Evolutionary conservation across 2,888 invertebrate genomes (phyloP).

Genomic region (Troglohyphantes excavatus): DNA sequence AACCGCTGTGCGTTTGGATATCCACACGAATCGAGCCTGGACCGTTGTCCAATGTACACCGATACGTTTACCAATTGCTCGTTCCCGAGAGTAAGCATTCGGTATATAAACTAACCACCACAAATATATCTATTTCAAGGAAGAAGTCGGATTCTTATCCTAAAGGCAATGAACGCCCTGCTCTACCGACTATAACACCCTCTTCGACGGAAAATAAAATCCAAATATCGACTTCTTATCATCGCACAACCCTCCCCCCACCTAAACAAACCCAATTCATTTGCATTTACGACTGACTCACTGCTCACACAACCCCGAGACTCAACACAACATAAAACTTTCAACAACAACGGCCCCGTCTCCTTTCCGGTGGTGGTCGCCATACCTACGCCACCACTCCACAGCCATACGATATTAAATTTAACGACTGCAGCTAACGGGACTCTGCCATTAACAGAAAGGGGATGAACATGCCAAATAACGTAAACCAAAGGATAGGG

Average conservation of each 20-base stretch:
- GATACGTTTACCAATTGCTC: too few relatives aligned
- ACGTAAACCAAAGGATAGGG: background rate
- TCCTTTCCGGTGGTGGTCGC: background rate
- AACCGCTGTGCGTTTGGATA: too few relatives aligned
- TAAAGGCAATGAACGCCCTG: too few relatives aligned
- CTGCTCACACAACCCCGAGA: background rate
- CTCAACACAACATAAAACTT: conserved; percentile 25
- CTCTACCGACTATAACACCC: too few relatives aligned
- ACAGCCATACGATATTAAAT: conserved; percentile 65
- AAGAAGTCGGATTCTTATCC: too few relatives aligned
- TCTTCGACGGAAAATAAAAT: too few relatives aligned
- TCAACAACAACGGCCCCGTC: background rate
- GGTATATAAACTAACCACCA: too few relatives aligned
- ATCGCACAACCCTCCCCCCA: background rate
- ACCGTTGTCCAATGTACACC: too few relatives aligned
- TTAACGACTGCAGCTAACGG: conserved; percentile 41
- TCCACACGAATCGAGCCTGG: too few relatives aligned
- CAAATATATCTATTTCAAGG: too few relatives aligned
- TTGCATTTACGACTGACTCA: background rate
- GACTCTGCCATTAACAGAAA: conserved; percentile 16
- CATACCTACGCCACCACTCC: conserved; percentile 10
- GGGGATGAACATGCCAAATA: conserved; percentile 24
- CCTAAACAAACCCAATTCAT: background rate
- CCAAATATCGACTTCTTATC: too few relatives aligned
- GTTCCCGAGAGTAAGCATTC: too few relatives aligned